Evolutionary conservation across 2,888 invertebrate species (phyloP), one percentile per base, ranked within the genome.

Genomic region (Lingula anatina): DNA sequence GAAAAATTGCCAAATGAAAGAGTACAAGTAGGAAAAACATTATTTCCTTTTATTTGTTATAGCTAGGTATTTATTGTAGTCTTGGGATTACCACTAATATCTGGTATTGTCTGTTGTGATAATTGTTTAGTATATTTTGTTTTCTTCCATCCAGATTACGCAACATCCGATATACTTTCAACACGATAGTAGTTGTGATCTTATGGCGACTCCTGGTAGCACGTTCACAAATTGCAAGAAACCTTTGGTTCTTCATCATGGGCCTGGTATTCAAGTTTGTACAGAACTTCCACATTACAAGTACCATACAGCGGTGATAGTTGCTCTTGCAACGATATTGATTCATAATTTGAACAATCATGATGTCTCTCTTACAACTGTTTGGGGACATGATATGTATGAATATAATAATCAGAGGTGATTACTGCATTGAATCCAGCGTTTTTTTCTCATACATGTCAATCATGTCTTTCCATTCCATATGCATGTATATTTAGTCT

Each of bases 261-360:
- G 67, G 68, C 25, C 67, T 77, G 21, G 72, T 74, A 21, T 71
- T 68, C 59, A 76, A 74, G 57, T 76, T 77, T 58, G 73, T 77
- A 26, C 65, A 66, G 44, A 74, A 70, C 55, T 75, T 75, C 55
- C 60, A 67, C 48, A 65, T 76, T 15, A 65, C 65, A 18, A 61
- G 61, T 43, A 61, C 60, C n/a, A 31, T 31, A n/a, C 54, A 56
- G 23, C 53, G 51, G 38, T 51, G 42, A 43, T 52, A 44, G 44
- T 24, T 2, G 15, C 18, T n/a, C n/a, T n/a, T n/a, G n/a, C n/a
- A n/a, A n/a, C n/a, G n/a, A n/a, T n/a, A n/a, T n/a, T n/a, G n/a
- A n/a, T n/a, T n/a, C n/a, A n/a, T n/a, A n/a, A n/a, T n/a, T n/a
- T n/a, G n/a, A n/a, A n/a, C n/a, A n/a, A n/a, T n/a, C n/a, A n/a